Evolutionary conservation across 2,888 invertebrate genomes (phyloP).

Genomic region (Brenthis hecate): DNA sequence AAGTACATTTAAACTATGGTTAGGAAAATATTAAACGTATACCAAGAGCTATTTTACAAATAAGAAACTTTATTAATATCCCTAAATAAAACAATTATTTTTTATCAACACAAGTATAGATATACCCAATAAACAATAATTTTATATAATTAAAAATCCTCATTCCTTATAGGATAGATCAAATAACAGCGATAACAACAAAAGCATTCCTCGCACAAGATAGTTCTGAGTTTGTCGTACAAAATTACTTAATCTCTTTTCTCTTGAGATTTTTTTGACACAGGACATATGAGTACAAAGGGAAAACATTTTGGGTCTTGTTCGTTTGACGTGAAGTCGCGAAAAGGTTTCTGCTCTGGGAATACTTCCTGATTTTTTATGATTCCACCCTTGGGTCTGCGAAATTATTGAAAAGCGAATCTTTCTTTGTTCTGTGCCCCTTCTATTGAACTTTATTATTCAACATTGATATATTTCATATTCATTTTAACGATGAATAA

Average conservation of each 20-base stretch:
- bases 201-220: constrained; percentile 1
- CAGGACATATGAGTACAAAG: constrained; percentile 33
- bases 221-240: constrained; percentile 18
- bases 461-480: constrained; percentile 20
- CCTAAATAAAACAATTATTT: no score
- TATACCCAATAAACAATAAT: no score
- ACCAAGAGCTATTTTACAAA: no score
- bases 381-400: constrained; percentile 36
- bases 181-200: background rate
- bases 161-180: no score
- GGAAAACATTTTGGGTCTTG: constrained; percentile 36
- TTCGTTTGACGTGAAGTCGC: constrained; percentile 33
- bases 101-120: no score
- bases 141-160: no score
- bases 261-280: constrained; percentile 31
- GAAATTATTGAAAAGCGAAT: constrained; percentile 38
- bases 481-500: constrained; percentile 31
- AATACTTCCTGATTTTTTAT: constrained; percentile 39
- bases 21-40: no score
- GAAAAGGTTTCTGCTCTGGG: constrained; percentile 38
- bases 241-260: constrained; percentile 33
- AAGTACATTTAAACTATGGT: no score
- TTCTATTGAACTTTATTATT: constrained; percentile 26
- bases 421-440: constrained; percentile 32
- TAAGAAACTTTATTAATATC: no score